Evolutionary conservation across 2,797 vertebrate species (phyloP).

Genomic region (Rhincodon typus): DNA sequence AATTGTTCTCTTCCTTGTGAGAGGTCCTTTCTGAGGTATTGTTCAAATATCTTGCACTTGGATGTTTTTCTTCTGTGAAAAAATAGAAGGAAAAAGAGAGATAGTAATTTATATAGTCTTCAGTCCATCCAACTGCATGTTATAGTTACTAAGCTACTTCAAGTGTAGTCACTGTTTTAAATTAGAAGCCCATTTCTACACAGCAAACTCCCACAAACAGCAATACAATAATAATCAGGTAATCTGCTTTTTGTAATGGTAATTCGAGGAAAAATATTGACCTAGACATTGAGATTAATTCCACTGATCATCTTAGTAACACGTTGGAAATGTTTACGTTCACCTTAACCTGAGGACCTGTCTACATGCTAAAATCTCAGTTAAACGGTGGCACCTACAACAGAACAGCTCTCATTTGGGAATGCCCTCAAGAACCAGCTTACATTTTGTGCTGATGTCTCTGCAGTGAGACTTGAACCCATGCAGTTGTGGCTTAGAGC

Average conservation of each 20-base stretch:
- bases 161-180: background rate
- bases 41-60: background rate
- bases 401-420: background rate
- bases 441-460: background rate
- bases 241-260: no score
- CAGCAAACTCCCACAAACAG: background rate
- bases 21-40: background rate
- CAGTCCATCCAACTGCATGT: background rate
- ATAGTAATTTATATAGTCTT: background rate
- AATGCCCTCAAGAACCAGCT: background rate
- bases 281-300: background rate
- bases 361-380: background rate
- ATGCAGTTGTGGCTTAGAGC: no score
- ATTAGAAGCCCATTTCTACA: background rate
- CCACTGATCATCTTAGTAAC: background rate
- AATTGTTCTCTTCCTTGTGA: background rate
- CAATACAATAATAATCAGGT: no score
- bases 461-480: no score
- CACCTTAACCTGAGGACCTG: background rate
- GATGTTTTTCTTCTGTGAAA: background rate
- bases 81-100: background rate
- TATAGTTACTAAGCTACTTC: background rate
- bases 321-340: background rate
- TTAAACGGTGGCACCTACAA: background rate
- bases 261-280: background rate